These are phyloP conservation scores for Montifringilla adamsi DNA, from an alignment of 2,113 vertebrate genomes.

Conservation along the genomic window DNA sequence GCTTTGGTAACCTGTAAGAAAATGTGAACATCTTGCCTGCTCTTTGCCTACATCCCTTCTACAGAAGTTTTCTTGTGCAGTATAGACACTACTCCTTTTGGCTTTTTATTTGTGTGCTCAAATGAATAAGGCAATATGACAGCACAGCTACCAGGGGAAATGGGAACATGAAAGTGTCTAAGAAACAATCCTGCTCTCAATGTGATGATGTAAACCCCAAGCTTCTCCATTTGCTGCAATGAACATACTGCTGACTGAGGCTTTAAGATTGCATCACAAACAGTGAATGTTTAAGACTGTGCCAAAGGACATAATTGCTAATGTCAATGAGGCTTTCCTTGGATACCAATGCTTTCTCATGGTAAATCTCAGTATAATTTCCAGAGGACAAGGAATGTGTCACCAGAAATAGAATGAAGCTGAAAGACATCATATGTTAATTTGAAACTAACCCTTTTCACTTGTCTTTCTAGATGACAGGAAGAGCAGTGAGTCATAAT, in stretches of 20 bases:
- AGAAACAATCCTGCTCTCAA: not conserved
- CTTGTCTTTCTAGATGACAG: slow-evolving; percentile 10
- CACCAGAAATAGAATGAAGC: not conserved
- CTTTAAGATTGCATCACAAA: not conserved
- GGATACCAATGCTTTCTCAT: not conserved
- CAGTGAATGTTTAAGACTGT: not conserved
- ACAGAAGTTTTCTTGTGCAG: not conserved
- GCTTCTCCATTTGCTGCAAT: not conserved
- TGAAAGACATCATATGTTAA: not conserved
- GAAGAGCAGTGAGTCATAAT: not conserved
- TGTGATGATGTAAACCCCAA: not conserved
- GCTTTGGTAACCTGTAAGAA: not conserved
- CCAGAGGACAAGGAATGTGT: not conserved
- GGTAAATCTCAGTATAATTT: not conserved
- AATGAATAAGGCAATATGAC: not conserved
- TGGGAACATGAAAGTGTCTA: not conserved
- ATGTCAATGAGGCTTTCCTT: not conserved
- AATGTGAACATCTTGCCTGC: not conserved
- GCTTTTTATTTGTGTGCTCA: not conserved
- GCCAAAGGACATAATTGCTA: not conserved
- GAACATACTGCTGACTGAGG: not conserved
- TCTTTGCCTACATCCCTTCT: not conserved
- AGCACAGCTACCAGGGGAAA: not conserved
- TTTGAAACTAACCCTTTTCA: slow-evolving; percentile 6
- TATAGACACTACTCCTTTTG: not conserved